These are phyloP conservation scores for Salvelinus namaycush DNA, from an alignment of 2,113 vertebrate genomes.

Conservation along the genomic window DNA sequence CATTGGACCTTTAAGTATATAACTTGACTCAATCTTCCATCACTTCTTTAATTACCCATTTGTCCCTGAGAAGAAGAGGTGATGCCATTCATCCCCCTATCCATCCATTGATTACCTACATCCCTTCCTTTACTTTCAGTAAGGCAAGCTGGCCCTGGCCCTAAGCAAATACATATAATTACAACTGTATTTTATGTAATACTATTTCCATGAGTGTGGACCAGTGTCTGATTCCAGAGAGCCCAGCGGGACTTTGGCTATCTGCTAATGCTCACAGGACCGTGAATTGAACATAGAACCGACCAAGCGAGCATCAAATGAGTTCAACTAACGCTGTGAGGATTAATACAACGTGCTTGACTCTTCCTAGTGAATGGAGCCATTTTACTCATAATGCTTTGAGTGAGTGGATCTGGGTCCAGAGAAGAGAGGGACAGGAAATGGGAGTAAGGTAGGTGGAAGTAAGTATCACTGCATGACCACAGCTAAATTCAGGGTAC, in stretches of 20 bases:
- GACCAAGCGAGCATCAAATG: conserved; percentile 54
- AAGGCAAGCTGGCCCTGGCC: conserved; percentile 40
- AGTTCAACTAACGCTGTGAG: conserved; percentile 24
- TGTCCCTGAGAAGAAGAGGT: conserved; percentile 60
- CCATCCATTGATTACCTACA: background rate
- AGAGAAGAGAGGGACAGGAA: background rate
- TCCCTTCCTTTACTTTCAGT: background rate
- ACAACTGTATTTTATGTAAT: too few relatives aligned
- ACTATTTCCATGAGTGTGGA: too few relatives aligned
- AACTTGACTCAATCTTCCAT: too few relatives aligned
- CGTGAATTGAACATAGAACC: conserved; percentile 57
- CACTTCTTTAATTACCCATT: conserved; percentile 62
- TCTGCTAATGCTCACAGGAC: conserved; percentile 38
- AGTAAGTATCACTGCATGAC: background rate
- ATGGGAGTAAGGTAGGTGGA: background rate
- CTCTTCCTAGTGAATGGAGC: conserved; percentile 41
- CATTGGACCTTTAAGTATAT: too few relatives aligned
- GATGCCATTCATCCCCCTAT: conserved; percentile 53
- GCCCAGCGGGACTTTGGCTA: conserved; percentile 34
- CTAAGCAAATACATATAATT: too few relatives aligned
- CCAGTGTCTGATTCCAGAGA: conserved; percentile 17
- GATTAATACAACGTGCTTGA: conserved; percentile 59
- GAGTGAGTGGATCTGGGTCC: background rate
- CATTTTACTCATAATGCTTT: conserved; percentile 41
- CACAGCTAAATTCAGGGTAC: background rate